These are phyloP conservation scores for Mola mola DNA, from an alignment of 2,113 vertebrate genomes.

Conservation along the genomic window DNA sequence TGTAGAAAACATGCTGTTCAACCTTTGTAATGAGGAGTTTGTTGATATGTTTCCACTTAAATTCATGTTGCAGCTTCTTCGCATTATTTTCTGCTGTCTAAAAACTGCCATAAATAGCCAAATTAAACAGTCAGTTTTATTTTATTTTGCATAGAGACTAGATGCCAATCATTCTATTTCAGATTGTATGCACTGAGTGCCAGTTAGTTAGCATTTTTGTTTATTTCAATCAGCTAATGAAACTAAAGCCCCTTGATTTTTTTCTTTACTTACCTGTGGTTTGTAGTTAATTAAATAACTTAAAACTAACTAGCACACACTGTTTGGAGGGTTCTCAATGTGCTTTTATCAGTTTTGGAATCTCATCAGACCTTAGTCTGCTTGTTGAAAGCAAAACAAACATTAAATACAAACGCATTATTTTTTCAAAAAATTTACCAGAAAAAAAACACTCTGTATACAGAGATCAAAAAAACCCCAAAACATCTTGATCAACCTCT, in stretches of 20 bases:
- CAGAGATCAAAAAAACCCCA: no score
- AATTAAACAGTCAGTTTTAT: constrained; percentile 13
- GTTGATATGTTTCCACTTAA: neutral
- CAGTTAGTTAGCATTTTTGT: neutral
- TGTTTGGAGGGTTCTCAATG: no score
- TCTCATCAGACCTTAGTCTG: no score
- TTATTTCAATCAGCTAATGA: no score
- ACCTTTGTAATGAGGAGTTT: neutral
- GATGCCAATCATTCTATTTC: neutral
- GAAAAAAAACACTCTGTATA: no score
- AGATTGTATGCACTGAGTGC: neutral
- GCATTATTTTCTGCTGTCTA: neutral
- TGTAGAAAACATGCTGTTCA: no score
- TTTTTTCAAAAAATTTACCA: no score
- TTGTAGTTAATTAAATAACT: neutral
- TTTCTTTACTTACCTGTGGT: neutral
- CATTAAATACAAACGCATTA: no score
- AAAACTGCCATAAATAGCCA: neutral
- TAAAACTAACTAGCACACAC: no score
- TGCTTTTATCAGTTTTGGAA: no score
- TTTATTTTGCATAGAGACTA: neutral
- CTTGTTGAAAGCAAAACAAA: no score
- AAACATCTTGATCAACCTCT: no score
- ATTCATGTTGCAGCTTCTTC: neutral
- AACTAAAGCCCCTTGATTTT: neutral